phyloP scores from a whole-genome alignment of 2,888 invertebrate species.

The Polietes domitor region DNA sequence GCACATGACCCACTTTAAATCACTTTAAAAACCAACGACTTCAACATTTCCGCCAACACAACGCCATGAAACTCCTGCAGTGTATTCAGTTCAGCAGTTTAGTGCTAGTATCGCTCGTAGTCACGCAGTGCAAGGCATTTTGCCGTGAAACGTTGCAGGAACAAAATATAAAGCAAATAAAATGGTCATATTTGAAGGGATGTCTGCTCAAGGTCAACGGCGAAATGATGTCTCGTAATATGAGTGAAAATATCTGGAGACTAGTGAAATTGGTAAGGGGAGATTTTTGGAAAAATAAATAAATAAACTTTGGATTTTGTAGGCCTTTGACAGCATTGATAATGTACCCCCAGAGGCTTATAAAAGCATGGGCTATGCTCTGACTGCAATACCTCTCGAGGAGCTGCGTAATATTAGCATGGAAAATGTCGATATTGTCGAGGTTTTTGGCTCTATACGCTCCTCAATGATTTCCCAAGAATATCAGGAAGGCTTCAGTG shows the following conservation, averaged over 20 bases:
- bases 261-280: conserved; percentile 71
- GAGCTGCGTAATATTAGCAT: conserved; percentile 83
- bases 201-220: conserved; percentile 70
- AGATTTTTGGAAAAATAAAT: neutral
- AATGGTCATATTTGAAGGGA: conserved; percentile 70
- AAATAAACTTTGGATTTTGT: neutral
- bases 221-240: conserved; percentile 67
- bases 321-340: conserved; percentile 71
- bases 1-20: conserved; percentile 11
- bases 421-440: conserved; percentile 82
- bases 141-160: conserved; percentile 68
- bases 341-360: conserved; percentile 70
- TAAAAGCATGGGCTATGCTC: conserved; percentile 70
- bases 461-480: neutral
- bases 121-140: conserved; percentile 10
- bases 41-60: neutral
- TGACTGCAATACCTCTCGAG: conserved; percentile 80
- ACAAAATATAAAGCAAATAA: conserved; percentile 63
- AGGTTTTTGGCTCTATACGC: conserved; percentile 83
- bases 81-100: neutral
- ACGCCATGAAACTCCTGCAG: conserved; percentile 3
- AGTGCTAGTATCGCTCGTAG: neutral
- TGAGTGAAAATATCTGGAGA: conserved; percentile 72
- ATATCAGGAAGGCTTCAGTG: conserved; percentile 61
- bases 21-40: neutral